A percentile compares a stretch with the other conserved stretches of the same genome.
These are phyloP conservation scores for Odontothrips loti DNA, from an alignment of 2,888 invertebrate species.

Conservation along the genomic window DNA sequence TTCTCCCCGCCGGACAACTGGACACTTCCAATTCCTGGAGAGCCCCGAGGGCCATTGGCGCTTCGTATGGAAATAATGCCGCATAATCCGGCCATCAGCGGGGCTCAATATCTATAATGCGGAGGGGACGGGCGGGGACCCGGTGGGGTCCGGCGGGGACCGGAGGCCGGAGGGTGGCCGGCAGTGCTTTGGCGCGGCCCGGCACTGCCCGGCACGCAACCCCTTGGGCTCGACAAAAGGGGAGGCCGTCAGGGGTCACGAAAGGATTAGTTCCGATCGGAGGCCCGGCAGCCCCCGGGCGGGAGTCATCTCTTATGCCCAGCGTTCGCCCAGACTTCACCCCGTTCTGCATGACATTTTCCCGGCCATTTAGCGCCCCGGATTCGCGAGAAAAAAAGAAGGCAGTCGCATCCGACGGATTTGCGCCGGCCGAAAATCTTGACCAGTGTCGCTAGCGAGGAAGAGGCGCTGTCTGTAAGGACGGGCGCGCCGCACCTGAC, in stretches of 20 bases:
- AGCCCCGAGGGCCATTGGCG: background rate
- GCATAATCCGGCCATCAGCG: constrained; percentile 22
- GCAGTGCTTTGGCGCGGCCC: background rate
- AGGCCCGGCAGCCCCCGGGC: too few relatives aligned
- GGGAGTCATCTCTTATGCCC: too few relatives aligned
- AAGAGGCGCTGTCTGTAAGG: too few relatives aligned
- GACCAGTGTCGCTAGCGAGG: too few relatives aligned
- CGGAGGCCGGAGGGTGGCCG: background rate
- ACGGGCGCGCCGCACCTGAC: too few relatives aligned
- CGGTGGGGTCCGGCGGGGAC: background rate
- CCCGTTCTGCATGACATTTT: constrained; percentile 2
- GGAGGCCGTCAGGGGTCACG: background rate
- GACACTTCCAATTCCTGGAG: too few relatives aligned
- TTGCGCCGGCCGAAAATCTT: background rate
- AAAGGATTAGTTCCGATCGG: constrained; percentile 5
- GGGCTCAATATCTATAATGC: constrained; percentile 22
- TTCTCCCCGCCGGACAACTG: background rate
- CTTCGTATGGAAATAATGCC: constrained; percentile 20
- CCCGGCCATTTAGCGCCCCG: constrained; percentile 13
- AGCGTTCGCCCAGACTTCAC: too few relatives aligned
- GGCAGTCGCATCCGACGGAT: background rate
- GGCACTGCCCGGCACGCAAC: background rate
- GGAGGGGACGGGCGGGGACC: background rate
- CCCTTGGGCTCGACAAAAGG: background rate
- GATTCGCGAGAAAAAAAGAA: background rate